Percentiles rank a stretch among this genome's conserved stretches.
These are phyloP conservation scores for Morinoia aosen DNA, from an alignment of 2,888 invertebrate genomes.

Conservation along the genomic window DNA sequence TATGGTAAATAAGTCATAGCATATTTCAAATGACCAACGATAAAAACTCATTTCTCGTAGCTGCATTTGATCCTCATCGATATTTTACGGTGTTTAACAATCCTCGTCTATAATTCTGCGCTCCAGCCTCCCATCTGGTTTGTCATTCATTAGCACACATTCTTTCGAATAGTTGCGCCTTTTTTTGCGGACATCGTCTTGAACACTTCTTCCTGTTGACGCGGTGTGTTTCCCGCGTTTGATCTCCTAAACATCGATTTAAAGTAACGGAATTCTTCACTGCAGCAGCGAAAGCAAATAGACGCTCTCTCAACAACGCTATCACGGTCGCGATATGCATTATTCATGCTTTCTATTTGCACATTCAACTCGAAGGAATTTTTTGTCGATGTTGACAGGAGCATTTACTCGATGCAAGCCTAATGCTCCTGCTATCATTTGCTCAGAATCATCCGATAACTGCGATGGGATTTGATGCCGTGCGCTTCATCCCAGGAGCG, in stretches of 20 bases:
- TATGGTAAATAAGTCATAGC: not conserved
- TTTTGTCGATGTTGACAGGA: constrained; percentile 49
- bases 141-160: not conserved
- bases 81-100: not conserved
- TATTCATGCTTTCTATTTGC: constrained; percentile 36
- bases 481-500: not conserved
- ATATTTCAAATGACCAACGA: not conserved
- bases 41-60: not conserved
- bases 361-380: constrained; percentile 30
- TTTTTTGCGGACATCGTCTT: not conserved
- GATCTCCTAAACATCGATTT: constrained; percentile 40
- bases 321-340: constrained; percentile 40
- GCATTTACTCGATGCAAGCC: constrained; percentile 46
- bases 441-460: not conserved
- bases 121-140: not conserved
- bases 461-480: not conserved
- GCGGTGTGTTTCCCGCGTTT: not conserved
- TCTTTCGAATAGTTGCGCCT: not conserved
- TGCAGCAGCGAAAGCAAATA: constrained; percentile 20
- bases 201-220: not conserved
- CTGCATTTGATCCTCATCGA: not conserved
- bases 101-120: not conserved
- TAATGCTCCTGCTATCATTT: constrained; percentile 26
- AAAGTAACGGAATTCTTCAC: not conserved
- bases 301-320: not conserved